phyloP scores from a whole-genome alignment of 2,797 vertebrate genomes.

The Sebastes aleutianus region DNA sequence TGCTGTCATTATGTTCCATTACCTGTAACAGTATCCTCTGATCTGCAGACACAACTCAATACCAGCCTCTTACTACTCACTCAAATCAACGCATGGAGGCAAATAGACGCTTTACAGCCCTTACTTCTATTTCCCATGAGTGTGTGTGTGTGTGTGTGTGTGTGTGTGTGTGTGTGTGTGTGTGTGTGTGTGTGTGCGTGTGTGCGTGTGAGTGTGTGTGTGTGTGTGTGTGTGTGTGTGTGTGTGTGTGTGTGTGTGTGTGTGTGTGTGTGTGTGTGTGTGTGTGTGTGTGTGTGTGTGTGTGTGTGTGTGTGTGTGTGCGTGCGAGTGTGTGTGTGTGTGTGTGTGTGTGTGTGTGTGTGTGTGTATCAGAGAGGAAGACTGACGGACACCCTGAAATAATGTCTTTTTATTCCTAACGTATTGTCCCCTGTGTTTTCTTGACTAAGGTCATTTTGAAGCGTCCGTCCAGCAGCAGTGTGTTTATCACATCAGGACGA shows the following conservation, averaged over 20 bases:
- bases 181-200: neutral
- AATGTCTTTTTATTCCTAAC: neutral
- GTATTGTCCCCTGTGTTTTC: neutral
- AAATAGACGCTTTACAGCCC: slow-evolving; percentile 31
- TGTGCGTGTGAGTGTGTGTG: neutral
- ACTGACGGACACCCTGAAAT: neutral
- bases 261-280: too few species aligned
- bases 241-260: too few species aligned
- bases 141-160: neutral
- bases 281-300: too few species aligned
- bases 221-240: too few species aligned
- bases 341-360: neutral
- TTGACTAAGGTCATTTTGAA: neutral
- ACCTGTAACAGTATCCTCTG: slow-evolving; percentile 69
- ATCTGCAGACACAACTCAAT: slow-evolving; percentile 56
- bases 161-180: too few species aligned
- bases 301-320: too few species aligned
- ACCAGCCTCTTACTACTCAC: slow-evolving; percentile 40
- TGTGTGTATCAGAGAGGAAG: neutral
- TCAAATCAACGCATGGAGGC: slow-evolving; percentile 24
- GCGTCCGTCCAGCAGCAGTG: neutral
- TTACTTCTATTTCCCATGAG: slow-evolving; percentile 4
- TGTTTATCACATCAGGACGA: neutral
- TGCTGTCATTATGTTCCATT: slow-evolving; percentile 66
- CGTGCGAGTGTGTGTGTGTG: too few species aligned